Conservation (phyloP, 1,140 invertebrate genomes). For the Caerostris extrusa region DNA sequence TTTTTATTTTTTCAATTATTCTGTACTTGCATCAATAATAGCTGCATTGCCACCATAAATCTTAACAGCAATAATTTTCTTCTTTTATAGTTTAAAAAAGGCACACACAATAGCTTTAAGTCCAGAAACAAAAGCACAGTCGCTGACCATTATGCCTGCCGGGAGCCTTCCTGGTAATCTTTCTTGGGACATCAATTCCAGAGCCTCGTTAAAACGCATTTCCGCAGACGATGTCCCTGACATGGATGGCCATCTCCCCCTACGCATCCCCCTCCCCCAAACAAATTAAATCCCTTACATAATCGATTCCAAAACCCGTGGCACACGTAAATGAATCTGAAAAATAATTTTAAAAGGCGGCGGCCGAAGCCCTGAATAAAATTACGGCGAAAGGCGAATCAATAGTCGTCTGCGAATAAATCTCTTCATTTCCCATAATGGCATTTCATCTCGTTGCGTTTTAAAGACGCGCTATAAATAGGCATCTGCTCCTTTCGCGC, state of each 20-base stretch:
- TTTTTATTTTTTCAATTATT: no score
- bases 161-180: no score
- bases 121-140: no score
- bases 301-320: conserved; percentile 27
- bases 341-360: conserved; percentile 45
- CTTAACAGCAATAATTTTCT: no score
- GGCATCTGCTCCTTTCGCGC: background rate
- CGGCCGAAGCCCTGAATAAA: background rate
- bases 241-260: no score
- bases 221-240: background rate
- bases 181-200: background rate
- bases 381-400: background rate
- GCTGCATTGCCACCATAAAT: no score
- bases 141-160: no score
- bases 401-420: conserved; percentile 23
- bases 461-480: conserved; percentile 64
- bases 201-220: background rate
- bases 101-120: no score
- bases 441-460: conserved; percentile 54
- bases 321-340: conserved; percentile 24
- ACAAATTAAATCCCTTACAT: conserved; percentile 18
- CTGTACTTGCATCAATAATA: no score
- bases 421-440: conserved; percentile 65
- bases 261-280: background rate
- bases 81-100: no score